phyloP scores from a whole-genome alignment of 2,888 invertebrate genomes.

The Dolomedes plantarius region DNA sequence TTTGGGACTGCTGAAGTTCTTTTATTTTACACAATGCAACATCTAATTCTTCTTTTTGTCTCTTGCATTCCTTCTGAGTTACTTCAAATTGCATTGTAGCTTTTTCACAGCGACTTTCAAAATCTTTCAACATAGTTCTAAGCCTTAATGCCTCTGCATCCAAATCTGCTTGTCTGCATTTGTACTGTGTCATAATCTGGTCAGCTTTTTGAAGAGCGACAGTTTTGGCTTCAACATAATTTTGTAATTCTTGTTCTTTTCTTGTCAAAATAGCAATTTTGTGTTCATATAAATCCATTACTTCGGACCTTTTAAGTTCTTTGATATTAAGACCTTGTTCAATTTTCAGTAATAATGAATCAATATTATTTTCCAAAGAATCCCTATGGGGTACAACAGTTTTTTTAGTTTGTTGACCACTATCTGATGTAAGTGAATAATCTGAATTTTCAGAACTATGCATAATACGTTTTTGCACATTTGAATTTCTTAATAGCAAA shows the following conservation, averaged over 20 bases:
- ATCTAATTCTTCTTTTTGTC: conserved; percentile 19
- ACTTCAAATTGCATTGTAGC: background rate
- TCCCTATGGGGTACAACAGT: background rate
- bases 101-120: conserved; percentile 36
- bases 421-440: background rate
- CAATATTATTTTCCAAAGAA: conserved; percentile 27
- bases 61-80: conserved; percentile 19
- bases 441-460: conserved; percentile 21
- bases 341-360: conserved; percentile 34
- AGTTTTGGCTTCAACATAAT: conserved; percentile 57
- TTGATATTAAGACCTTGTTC: conserved; percentile 62
- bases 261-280: conserved; percentile 57
- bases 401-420: conserved; percentile 22
- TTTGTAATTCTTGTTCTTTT: conserved; percentile 63
- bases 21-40: conserved; percentile 21
- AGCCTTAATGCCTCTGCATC: conserved; percentile 52
- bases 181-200: conserved; percentile 53
- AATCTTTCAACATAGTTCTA: conserved; percentile 56
- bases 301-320: conserved; percentile 61
- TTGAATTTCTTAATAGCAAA: conserved; percentile 16
- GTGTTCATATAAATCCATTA: conserved; percentile 67
- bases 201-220: conserved; percentile 59
- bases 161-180: conserved; percentile 53
- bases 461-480: conserved; percentile 1
- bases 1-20: conserved; percentile 24